Percentiles rank a stretch among this genome's conserved stretches.
Evolutionary conservation across 64 coral and sea anemone genomes (phyloP).

Genomic region (Dendronephthya gigantea): DNA sequence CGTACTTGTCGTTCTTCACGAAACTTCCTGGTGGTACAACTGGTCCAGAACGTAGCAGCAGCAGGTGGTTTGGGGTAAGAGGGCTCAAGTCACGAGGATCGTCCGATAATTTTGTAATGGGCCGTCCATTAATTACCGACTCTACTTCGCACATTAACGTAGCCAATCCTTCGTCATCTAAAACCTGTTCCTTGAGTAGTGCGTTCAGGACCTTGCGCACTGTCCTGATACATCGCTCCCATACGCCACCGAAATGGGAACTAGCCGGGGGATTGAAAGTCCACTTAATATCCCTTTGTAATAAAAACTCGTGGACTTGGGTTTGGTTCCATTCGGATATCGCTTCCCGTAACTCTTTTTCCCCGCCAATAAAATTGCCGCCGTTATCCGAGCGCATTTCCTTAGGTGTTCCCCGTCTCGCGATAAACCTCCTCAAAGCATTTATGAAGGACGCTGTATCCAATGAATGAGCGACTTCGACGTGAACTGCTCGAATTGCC

Average conservation of each 20-base stretch:
- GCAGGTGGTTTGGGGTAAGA: too few relatives aligned
- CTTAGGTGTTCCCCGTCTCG: not conserved
- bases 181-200: not conserved
- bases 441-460: not conserved
- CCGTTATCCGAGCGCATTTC: slow-evolving; percentile 20
- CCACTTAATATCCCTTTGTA: not conserved
- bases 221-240: not conserved
- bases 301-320: not conserved
- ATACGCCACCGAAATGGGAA: not conserved
- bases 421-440: not conserved
- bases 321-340: not conserved
- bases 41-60: not conserved
- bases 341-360: not conserved
- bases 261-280: not conserved
- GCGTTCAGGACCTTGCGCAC: not conserved
- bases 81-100: not conserved
- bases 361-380: not conserved
- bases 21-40: not conserved
- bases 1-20: not conserved
- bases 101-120: not conserved
- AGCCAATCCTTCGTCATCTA: not conserved
- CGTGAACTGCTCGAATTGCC: not conserved
- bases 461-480: not conserved
- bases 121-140: not conserved
- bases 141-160: not conserved